Percentiles rank a stretch among this genome's conserved stretches.
Evolutionary conservation across 2,113 vertebrate genomes (phyloP).

Genomic region (Actenoides lindsayi): DNA sequence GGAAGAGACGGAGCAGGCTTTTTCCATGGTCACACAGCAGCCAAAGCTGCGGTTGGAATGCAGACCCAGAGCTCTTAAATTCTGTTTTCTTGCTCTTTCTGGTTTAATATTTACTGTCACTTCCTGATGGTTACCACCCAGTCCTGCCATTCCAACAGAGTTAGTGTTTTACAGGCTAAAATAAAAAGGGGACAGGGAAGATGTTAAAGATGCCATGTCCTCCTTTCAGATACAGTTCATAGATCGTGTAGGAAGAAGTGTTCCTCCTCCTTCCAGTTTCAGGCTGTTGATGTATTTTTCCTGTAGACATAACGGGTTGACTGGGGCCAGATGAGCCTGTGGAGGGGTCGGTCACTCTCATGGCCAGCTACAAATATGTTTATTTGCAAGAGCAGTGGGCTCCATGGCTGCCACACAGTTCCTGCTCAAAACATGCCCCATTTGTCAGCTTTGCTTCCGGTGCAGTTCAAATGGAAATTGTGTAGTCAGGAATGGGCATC

Average conservation of each 20-base stretch:
- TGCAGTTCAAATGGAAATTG: neutral
- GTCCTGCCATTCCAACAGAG: neutral
- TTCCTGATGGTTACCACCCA: neutral
- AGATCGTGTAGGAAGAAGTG: neutral
- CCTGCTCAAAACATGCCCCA: fast-evolving
- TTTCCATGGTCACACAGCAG: neutral
- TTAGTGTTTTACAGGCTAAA: neutral
- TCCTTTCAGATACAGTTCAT: neutral
- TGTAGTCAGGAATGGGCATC: neutral
- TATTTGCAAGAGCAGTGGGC: neutral
- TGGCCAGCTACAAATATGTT: fast-evolving
- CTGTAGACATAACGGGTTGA: neutral
- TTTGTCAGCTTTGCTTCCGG: neutral
- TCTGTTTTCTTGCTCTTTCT: neutral
- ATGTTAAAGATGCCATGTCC: neutral
- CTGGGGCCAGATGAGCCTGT: neutral
- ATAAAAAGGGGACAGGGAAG: neutral
- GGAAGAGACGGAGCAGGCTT: neutral
- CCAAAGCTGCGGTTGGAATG: neutral
- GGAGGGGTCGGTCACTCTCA: fast-evolving
- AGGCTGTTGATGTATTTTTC: neutral
- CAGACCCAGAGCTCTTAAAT: neutral
- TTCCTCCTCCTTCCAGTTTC: neutral
- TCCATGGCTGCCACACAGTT: fast-evolving
- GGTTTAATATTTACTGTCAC: neutral